Base-by-base conservation (phyloP, 2,113 vertebrate genomes). In the Regulus satrapa region DNA sequence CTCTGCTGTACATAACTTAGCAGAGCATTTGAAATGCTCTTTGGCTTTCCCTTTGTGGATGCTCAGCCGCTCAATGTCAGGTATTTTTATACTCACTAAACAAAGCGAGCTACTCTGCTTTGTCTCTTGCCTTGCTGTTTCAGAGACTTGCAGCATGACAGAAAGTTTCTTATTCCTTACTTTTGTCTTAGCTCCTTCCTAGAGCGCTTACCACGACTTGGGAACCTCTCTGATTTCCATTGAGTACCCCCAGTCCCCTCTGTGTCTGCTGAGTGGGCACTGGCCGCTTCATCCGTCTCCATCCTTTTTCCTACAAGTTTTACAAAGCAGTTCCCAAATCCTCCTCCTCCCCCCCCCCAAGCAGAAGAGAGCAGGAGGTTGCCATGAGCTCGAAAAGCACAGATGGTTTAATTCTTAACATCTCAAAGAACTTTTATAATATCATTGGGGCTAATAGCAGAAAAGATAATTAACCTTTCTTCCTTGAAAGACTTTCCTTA, bases 21-120 rank as follows among this genome's bases (percentile, higher is more conserved):
- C 58, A 83, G 55, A 84, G 40, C 38, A 40, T 92, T 85, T 86
- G 64, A 84, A 86, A 92, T 84, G 80, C 64, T 94, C 68, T 91
- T 89, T 87, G 91, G 18, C 52, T 87, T 95, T 63, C 68, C 48
- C 61, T 84, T 51, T 68, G 79, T 63, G 59, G 36, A 25, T 94
- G 45, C 55, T 91, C 73, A 58, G 63, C 63, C 91, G 48, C 40
- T 48, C 82, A 51, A 51, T 31, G 51, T 38, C 25, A n/a, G 68
- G 68, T 31, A 13, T 55, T 86, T 92, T 84, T 59, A 25, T 71
- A 55, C 9, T 86, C 36, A 4, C 7, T 67, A 77, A 94, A 51
- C 83, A 84, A 62, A 66, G 26, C 0, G 0, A 83, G 10, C 32
- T 92, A 38, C 32, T 69, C 71, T 46, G 19, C 40, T 56, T 40